phyloP scores from a whole-genome alignment of 2,797 vertebrate genomes.

The Lepus oiostolus region DNA sequence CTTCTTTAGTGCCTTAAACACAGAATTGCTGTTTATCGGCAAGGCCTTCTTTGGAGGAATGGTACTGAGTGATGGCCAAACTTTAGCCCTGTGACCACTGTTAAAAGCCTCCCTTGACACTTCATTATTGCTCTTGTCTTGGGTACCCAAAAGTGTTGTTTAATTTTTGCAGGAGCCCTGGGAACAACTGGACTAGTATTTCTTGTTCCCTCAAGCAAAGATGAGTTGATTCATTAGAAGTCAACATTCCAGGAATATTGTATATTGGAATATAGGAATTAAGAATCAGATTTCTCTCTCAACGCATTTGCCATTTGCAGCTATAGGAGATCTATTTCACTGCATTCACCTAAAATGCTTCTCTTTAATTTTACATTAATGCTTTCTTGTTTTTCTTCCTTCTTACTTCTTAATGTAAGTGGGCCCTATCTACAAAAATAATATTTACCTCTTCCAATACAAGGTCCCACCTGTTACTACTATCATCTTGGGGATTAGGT shows the following conservation, averaged over 20 bases:
- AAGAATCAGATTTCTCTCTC: conserved; percentile 46
- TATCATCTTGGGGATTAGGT: not conserved
- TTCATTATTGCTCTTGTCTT: conserved; percentile 27
- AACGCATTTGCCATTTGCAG: not conserved
- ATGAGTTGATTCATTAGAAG: conserved; percentile 17
- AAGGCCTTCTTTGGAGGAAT: conserved; percentile 31
- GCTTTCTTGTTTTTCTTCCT: conserved; percentile 33
- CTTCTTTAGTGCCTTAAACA: conserved; percentile 44
- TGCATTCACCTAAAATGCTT: not conserved
- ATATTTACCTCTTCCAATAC: conserved; percentile 25
- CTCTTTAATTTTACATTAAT: conserved; percentile 53
- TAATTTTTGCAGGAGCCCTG: conserved; percentile 41
- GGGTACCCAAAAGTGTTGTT: not conserved
- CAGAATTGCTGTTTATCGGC: conserved; percentile 9
- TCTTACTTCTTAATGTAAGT: not conserved
- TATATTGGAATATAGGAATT: conserved; percentile 10
- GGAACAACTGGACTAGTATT: not conserved
- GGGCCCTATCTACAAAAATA: not conserved
- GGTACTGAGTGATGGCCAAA: not conserved
- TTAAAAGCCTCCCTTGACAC: not conserved
- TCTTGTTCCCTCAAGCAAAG: not conserved
- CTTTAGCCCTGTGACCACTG: not conserved
- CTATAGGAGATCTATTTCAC: not conserved
- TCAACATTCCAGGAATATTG: conserved; percentile 11
- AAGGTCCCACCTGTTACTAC: not conserved